Evolutionary conservation across 1,140 invertebrate genomes (phyloP).

Genomic region (Hycleus cichorii): DNA sequence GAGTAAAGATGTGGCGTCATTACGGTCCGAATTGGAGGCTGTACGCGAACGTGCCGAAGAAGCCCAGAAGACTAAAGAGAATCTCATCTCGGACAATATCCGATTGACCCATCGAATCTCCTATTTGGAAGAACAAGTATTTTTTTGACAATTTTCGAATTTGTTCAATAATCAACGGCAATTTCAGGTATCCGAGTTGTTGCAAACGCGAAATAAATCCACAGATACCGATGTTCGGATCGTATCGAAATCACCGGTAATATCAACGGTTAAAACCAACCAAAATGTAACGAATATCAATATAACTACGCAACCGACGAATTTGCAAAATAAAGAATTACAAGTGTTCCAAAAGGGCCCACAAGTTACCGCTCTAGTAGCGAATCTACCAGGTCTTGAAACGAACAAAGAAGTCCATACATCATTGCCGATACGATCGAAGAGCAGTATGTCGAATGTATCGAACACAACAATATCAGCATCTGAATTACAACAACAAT

Average conservation of each 20-base stretch:
- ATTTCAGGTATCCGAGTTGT: slow-evolving; percentile 35
- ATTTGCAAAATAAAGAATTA: slow-evolving; percentile 39
- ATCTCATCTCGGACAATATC: slow-evolving; percentile 68
- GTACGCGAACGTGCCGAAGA: slow-evolving; percentile 53
- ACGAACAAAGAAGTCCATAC: slow-evolving; percentile 39
- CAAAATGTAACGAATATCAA: slow-evolving; percentile 54
- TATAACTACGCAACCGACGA: slow-evolving; percentile 40
- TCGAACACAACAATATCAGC: slow-evolving; percentile 42
- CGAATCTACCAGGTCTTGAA: slow-evolving; percentile 53
- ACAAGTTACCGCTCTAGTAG: slow-evolving; percentile 48
- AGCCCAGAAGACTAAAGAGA: slow-evolving; percentile 53
- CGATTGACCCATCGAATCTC: slow-evolving; percentile 78
- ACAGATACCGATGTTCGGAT: slow-evolving; percentile 18
- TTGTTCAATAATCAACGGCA: no score
- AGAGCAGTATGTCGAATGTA: slow-evolving; percentile 49
- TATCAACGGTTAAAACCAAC: slow-evolving; percentile 44
- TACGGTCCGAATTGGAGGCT: slow-evolving; percentile 47
- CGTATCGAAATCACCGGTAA: slow-evolving; percentile 26
- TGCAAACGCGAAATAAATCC: slow-evolving; percentile 23
- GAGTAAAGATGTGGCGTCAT: slow-evolving; percentile 37
- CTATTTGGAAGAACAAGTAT: slow-evolving; percentile 81
- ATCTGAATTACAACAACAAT: slow-evolving; percentile 25
- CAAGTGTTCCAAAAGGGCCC: slow-evolving; percentile 59
- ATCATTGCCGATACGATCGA: slow-evolving; percentile 44
- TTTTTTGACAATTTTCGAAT: not conserved